These are phyloP conservation scores for Vultur gryphus DNA, from an alignment of 2,797 vertebrate species.

Conservation along the genomic window DNA sequence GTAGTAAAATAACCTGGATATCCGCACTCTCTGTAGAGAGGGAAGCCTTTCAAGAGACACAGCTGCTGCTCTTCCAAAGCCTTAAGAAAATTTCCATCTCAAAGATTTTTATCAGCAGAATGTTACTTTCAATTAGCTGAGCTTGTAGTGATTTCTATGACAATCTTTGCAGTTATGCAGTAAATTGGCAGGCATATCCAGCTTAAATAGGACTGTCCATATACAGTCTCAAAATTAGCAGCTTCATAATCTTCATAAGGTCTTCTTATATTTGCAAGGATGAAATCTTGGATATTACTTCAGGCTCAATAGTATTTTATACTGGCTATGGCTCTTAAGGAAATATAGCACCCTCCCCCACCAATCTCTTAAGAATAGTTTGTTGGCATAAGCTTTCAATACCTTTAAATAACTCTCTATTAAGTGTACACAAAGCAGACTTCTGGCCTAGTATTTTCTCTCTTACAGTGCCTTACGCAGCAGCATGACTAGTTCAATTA, in stretches of 20 bases:
- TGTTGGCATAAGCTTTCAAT: not conserved
- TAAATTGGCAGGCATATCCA: not conserved
- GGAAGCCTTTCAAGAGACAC: not conserved
- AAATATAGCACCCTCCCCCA: not conserved
- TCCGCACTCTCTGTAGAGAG: not conserved
- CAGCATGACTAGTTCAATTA: not conserved
- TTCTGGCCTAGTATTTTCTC: not conserved
- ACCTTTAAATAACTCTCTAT: slow-evolving; percentile 1
- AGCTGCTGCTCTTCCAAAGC: not conserved
- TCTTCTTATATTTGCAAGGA: not conserved
- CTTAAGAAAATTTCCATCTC: not conserved
- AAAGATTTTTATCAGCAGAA: not conserved
- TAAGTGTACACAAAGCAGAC: not conserved
- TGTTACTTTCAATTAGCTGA: not conserved
- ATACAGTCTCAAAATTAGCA: not conserved
- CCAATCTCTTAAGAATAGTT: not conserved
- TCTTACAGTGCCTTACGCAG: not conserved
- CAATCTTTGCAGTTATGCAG: not conserved
- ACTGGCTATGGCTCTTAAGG: not conserved
- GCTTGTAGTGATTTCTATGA: not conserved
- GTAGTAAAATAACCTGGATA: not conserved
- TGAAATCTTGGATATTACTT: not conserved
- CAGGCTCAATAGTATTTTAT: not conserved
- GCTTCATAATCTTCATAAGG: not conserved
- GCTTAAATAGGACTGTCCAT: not conserved